Evolutionary conservation across 2,113 vertebrate species (phyloP), one percentile per base, ranked within the genome.

Genomic region (Mobula hypostoma): DNA sequence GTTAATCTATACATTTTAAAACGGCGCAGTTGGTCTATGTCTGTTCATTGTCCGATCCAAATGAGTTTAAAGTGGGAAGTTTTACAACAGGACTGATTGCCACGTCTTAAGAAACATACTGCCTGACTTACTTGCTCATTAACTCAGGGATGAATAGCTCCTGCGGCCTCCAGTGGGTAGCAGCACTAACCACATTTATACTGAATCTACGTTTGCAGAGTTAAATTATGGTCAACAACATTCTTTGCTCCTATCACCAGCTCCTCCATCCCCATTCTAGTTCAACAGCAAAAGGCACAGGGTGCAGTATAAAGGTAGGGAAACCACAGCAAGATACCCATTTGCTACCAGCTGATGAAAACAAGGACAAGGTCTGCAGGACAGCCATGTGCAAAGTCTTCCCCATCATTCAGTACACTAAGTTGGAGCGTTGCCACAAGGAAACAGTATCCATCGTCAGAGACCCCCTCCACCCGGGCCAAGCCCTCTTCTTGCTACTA

Each of bases 91-190:
- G n/a, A 93, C 24, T 76, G 68, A 93, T 40, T 93, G 68, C 91
- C 68, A 72, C 68, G 27, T 74, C 91, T 74, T 93, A 56, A 5
- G 7, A 8, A 76, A 32, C 72, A 74, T 56, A 70, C 29, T 74
- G 91, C 19, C 63, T 29, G 48, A 74, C 68, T 76, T 48, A 93
- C 74, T 93, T 93, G 48, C 70, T 74, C 68, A 93, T 93, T 93
- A 76, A 70, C 9, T 27, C 68, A 76, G 91, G 91, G 74, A 72
- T 93, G 91, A 91, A 93, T 40, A 12, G 40, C 91, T 29, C 40
- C 68, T 24, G 40, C n/a, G 32, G 66, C 48, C 91, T 74, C 36
- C 70, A 74, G 91, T 48, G 40, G 32, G 68, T 74, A 56, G 91
- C 19, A 93, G 68, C 11, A 27, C 63, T 40, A 48, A 74, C 32